Base-by-base conservation (phyloP, 2,113 vertebrate genomes). In the Chlamydotis undulata region DNA sequence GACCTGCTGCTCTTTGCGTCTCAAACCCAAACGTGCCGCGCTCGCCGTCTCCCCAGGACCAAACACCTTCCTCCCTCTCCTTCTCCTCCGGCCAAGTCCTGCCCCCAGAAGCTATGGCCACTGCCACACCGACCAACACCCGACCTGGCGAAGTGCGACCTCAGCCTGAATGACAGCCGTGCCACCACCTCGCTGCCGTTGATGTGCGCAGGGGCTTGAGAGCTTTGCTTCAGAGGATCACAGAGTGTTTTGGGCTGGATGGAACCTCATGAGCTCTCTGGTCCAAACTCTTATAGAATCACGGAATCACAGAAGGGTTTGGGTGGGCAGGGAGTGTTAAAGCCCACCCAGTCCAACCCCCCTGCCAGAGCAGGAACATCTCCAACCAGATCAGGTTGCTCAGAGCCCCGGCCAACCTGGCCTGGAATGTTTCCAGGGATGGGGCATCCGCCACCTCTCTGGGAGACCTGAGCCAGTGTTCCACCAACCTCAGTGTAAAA, bases 91-190 rank as follows among this genome's bases (percentile, higher is more conserved):
- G 10, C 22, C 45, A 60, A 52, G 16, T 10, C 14, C 24, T 26
- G 5, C 45, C 14, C 31, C 4, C 25, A 5, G 37, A 8, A 49
- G 29, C 50, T 19, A 6, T 5, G 39, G 2, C 29, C 86, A 3
- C 75, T 9, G 15, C 49, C 49, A 16, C 28, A 1, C n/a, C 10
- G 41, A 18, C n/a, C 75, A 28, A 0, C 8, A 39, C 41, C 10
- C 33, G 21, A 31, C 26, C 63, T 25, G 7, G 64, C 7, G 2
- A 29, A 57, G 41, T 4, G 35, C 0, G 6, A 10, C 50, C 50
- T 23, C 24, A 6, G 19, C 24, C 39, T 9, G 0, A 8, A 19
- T 2, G 12, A 68, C 47, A 55, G 64, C 64, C 39, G 0, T 1
- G 57, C 22, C 70, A 14, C 75, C 45, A 11, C 6, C 57, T 15